Evolutionary conservation across 2,113 vertebrate species (phyloP).

Genomic region (Microtus pennsylvanicus): DNA sequence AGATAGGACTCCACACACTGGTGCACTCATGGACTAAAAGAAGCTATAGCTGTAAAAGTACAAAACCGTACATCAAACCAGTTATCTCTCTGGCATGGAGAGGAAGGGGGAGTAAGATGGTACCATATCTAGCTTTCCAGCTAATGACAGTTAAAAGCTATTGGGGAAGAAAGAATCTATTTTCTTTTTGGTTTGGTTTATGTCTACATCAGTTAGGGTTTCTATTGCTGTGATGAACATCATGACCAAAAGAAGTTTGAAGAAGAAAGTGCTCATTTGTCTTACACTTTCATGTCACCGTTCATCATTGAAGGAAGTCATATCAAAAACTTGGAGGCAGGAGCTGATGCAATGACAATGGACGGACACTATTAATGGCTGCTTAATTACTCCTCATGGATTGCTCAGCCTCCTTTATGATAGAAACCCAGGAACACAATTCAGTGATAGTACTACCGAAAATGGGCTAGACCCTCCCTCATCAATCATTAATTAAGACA

Average conservation of each 20-base stretch:
- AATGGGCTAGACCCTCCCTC: background rate
- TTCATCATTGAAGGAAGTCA: background rate
- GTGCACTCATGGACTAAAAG: background rate
- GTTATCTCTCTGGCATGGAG: too few relatives aligned
- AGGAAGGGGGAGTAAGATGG: background rate
- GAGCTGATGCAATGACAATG: background rate
- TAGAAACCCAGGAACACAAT: background rate
- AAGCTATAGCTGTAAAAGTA: background rate
- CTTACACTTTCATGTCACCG: background rate
- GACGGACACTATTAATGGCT: background rate
- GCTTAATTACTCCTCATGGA: background rate
- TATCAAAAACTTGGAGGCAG: background rate
- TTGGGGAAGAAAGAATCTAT: background rate
- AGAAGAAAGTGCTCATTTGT: background rate
- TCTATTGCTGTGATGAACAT: background rate
- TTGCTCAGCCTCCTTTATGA: background rate
- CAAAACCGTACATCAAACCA: background rate
- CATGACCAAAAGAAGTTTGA: background rate
- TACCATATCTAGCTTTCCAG: too few relatives aligned
- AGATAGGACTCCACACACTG: too few relatives aligned
- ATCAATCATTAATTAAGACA: background rate
- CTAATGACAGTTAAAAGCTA: background rate
- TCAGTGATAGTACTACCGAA: background rate
- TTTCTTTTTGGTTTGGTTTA: too few relatives aligned
- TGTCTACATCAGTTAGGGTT: background rate